A percentile compares a stretch with the other conserved stretches of the same genome.
These are phyloP conservation scores for Caenorhabditis tropicalis DNA, from an alignment of 1,140 invertebrate species.

Conservation along the genomic window DNA sequence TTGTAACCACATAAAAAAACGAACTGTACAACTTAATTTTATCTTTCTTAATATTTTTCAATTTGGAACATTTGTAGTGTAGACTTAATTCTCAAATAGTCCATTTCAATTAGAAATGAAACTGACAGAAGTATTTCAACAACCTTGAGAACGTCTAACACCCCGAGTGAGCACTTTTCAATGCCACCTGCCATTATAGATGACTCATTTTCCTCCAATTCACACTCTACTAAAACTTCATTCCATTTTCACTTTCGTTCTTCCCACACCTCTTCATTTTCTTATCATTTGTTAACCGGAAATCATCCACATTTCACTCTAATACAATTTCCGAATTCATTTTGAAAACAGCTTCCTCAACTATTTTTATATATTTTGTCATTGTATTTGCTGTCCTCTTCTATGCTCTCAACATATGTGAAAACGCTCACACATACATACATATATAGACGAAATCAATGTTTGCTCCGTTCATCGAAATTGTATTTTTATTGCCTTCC, in stretches of 20 bases:
- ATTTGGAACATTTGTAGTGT: too few species aligned
- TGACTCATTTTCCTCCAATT: neutral
- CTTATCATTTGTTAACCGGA: neutral
- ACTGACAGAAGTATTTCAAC: too few species aligned
- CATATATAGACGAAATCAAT: constrained; percentile 37
- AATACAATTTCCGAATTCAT: neutral
- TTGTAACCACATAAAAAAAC: too few species aligned
- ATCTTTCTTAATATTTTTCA: too few species aligned
- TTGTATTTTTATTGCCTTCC: constrained; percentile 20
- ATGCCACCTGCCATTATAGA: neutral
- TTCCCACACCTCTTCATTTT: neutral
- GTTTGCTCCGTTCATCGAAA: constrained; percentile 43
- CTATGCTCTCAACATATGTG: neutral
- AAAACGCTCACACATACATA: neutral
- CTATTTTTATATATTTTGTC: neutral
- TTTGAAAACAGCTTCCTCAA: neutral
- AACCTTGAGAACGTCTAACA: too few species aligned
- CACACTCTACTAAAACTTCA: neutral
- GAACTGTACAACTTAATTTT: too few species aligned
- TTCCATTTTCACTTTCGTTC: neutral
- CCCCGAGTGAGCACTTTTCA: neutral
- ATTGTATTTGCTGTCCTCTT: neutral
- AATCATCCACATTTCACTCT: neutral
- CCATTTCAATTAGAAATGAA: too few species aligned
- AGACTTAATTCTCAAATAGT: too few species aligned